Conservation (phyloP, 2,797 vertebrate species). For the Pseudomugil gertrudae region DNA sequence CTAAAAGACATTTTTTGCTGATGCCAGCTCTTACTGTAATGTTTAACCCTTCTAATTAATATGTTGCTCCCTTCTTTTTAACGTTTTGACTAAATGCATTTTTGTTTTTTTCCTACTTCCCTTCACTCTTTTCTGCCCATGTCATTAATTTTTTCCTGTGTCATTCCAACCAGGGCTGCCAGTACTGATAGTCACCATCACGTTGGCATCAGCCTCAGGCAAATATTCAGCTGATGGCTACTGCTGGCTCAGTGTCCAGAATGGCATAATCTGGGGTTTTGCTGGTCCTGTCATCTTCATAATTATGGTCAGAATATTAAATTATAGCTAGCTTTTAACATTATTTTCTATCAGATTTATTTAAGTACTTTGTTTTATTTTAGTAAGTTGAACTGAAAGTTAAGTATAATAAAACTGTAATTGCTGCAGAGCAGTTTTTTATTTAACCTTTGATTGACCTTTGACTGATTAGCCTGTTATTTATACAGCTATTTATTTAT, state of each 20-base stretch:
- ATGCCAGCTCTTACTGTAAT: not conserved
- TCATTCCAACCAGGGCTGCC: constrained; percentile 79
- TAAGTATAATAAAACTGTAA: not conserved
- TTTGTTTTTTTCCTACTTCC: not conserved
- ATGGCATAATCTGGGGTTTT: constrained; percentile 86
- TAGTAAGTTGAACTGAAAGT: not conserved
- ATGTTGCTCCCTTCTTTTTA: not conserved
- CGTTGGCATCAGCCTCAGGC: constrained; percentile 82
- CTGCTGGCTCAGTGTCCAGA: constrained; percentile 87
- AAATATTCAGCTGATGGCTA: constrained; percentile 81
- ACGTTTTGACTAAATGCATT: not conserved
- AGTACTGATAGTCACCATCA: constrained; percentile 84
- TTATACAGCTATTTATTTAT: not conserved
- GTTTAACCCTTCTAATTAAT: not conserved
- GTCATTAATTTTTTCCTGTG: not conserved
- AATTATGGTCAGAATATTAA: constrained; percentile 78
- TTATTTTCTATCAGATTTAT: not conserved
- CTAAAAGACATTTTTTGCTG: not conserved
- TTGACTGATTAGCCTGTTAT: not conserved
- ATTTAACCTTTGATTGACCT: not conserved
- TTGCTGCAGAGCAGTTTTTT: not conserved
- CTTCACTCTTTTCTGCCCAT: not conserved
- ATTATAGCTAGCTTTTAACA: not conserved
- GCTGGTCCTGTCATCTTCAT: constrained; percentile 87
- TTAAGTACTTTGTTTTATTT: not conserved